phyloP scores from a whole-genome alignment of 2,888 invertebrate species.

The Aphodius sticticus region DNA sequence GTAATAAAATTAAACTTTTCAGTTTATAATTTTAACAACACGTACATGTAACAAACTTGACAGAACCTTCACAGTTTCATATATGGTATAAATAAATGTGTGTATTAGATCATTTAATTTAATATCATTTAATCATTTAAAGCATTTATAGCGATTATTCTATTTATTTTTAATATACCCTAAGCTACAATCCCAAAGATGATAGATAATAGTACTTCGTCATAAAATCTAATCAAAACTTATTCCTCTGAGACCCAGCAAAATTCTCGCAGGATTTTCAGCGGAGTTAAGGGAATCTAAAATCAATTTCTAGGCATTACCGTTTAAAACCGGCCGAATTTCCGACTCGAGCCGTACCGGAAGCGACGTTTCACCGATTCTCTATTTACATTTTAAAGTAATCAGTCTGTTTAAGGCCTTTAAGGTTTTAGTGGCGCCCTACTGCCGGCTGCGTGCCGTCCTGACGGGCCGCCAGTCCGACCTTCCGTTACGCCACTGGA shows the following conservation, averaged over 20 bases:
- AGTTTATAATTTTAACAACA: too few relatives aligned
- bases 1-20: too few relatives aligned
- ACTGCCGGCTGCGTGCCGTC: background rate
- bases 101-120: too few relatives aligned
- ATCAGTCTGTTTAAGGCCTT: constrained; percentile 22
- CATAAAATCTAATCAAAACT: background rate
- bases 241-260: background rate
- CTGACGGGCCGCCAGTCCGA: background rate
- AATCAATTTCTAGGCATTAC: background rate
- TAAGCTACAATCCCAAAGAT: too few relatives aligned
- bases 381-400: constrained; percentile 26
- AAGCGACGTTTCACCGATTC: background rate
- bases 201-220: background rate
- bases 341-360: background rate
- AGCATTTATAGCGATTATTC: too few relatives aligned
- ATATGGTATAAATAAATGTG: too few relatives aligned
- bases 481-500: constrained; percentile 19
- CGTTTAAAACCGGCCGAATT: background rate
- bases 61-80: too few relatives aligned
- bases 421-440: background rate
- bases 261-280: background rate
- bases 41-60: too few relatives aligned
- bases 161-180: too few relatives aligned
- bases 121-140: too few relatives aligned
- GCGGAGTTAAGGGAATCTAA: background rate